Base-by-base conservation (phyloP, 2,113 vertebrate species). In the Podarcis muralis region DNA sequence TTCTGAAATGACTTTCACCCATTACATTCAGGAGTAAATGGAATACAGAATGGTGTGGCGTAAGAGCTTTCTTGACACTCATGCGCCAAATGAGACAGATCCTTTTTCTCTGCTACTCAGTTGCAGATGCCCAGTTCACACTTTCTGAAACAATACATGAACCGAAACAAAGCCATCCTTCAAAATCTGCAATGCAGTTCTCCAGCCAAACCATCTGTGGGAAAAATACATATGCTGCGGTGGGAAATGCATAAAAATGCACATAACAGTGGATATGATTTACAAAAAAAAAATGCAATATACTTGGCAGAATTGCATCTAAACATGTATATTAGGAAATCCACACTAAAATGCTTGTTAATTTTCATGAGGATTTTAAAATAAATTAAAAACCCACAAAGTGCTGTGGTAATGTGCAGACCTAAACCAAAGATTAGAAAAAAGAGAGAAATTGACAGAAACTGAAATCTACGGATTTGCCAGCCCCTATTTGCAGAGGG, bases 1-100 rank as follows among this genome's bases (percentile, higher is more conserved):
- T 95, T 94, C 81, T 91, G 91, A 88, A 96, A 93, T 94, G 93
- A 93, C 90, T 93, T 95, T 94, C 80, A 86, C 66, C 74, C 91
- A 90, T 92, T 94, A 93, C 87, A 83, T 74, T 76, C 22, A 48
- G 75, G 74, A 92, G 79, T 88, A 91, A 93, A 94, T 91, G 90
- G 86, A 90, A 93, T 88, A 90, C 23, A 80, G 89, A 92, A 90
- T 85, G 81, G 40, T 53, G 69, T 90, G 71, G 90, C 37, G 53
- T 85, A 79, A 84, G 40, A 88, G 80, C 92, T 94, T 94, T 94
- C 94, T 92, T 86, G 89, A 66, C 53, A 65, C 22, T 79, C 89
- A 87, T 81, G 85, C 66, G 53, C 89, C 90, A 92, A 93, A 95
- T 92, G 92, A 85, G 15, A 59, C 77, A 84, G 30, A 40, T 86